Evolutionary conservation across 2,113 vertebrate genomes (phyloP).

Genomic region (Panthera uncia): DNA sequence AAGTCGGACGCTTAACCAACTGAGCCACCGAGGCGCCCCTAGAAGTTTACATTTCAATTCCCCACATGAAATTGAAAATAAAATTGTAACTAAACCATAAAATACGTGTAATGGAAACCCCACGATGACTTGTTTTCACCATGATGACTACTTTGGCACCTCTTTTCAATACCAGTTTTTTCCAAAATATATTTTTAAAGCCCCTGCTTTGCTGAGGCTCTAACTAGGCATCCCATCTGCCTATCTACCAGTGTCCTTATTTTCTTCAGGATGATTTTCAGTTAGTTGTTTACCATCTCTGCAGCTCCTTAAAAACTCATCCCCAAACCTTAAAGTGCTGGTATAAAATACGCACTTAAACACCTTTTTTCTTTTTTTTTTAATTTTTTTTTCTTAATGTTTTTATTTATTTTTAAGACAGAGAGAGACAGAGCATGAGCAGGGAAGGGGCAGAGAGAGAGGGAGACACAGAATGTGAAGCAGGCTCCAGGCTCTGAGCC

Average conservation of each 20-base stretch:
- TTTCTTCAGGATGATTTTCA: conserved; percentile 26
- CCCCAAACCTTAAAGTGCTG: neutral
- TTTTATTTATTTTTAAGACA: too few species aligned
- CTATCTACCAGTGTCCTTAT: neutral
- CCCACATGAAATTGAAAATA: neutral
- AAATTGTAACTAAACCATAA: conserved; percentile 19
- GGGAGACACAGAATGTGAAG: too few species aligned
- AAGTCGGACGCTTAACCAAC: too few species aligned
- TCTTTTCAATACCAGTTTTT: neutral
- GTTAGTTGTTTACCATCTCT: neutral
- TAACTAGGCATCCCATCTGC: neutral
- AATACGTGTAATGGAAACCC: neutral
- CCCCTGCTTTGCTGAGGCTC: neutral
- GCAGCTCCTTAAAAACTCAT: neutral
- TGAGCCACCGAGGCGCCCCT: neutral
- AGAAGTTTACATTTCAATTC: neutral
- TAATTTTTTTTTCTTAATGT: too few species aligned
- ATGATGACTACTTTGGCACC: neutral
- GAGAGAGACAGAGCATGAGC: too few species aligned
- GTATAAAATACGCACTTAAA: neutral
- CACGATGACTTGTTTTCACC: neutral
- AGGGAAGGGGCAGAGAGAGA: too few species aligned
- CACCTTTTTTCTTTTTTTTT: too few species aligned
- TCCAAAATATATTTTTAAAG: neutral
- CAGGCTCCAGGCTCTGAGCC: too few species aligned